Evolutionary conservation across 2,113 vertebrate genomes (phyloP).

Genomic region (Mastomys natalensis): DNA sequence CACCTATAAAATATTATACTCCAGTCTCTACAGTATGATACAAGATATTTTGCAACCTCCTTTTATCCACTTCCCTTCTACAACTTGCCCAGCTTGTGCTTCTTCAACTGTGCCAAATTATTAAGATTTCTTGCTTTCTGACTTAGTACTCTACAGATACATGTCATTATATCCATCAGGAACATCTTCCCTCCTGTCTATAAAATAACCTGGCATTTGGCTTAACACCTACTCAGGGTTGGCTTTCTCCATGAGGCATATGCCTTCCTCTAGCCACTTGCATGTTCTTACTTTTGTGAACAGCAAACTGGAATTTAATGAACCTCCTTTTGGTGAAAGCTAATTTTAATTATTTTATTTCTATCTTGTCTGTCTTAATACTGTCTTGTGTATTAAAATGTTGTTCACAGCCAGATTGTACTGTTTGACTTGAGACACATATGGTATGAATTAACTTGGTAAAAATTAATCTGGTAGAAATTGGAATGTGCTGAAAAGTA

Average conservation of each 20-base stretch:
- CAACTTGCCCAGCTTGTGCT: background rate
- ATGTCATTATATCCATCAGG: background rate
- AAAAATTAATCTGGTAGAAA: background rate
- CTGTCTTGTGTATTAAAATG: background rate
- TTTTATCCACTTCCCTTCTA: background rate
- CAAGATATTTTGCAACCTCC: background rate
- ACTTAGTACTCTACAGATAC: background rate
- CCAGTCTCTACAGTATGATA: accelerated
- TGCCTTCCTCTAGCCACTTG: background rate
- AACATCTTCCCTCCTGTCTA: background rate
- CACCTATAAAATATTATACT: background rate
- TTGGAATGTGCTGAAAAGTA: background rate
- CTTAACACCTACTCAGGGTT: background rate
- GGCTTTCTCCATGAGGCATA: background rate
- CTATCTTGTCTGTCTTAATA: background rate
- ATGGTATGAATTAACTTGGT: background rate
- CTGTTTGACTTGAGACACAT: background rate
- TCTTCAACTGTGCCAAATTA: background rate
- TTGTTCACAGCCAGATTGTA: background rate
- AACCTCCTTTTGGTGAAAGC: background rate
- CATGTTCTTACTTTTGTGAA: background rate
- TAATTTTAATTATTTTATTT: background rate
- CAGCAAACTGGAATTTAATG: background rate
- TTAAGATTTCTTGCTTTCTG: background rate
- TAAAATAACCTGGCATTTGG: background rate